phyloP scores from a whole-genome alignment of 2,888 invertebrate species.

The Lottia scabra region DNA sequence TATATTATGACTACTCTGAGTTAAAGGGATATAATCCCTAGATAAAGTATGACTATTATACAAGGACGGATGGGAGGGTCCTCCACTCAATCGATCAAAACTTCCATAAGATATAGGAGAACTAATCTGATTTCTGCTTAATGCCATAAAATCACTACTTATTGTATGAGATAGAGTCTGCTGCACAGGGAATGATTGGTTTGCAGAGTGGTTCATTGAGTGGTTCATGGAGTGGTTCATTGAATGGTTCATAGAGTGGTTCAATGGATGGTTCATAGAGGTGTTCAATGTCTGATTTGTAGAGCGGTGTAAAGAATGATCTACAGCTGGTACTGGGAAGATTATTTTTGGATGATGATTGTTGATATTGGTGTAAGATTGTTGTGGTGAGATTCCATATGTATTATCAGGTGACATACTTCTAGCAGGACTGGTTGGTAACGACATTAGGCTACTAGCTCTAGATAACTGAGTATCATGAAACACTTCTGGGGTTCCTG shows the following conservation, averaged over 20 bases:
- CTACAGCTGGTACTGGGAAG: not conserved
- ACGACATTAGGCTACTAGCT: not conserved
- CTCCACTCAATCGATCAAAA: not conserved
- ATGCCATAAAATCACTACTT: not conserved
- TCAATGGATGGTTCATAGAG: too few species aligned
- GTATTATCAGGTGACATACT: not conserved
- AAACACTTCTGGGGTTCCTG: not conserved
- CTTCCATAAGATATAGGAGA: not conserved
- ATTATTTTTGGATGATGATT: slow-evolving; percentile 2
- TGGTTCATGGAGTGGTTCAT: too few species aligned
- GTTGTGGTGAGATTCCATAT: not conserved
- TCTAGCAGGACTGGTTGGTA: not conserved
- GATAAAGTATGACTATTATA: not conserved
- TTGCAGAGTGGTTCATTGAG: not conserved
- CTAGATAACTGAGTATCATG: not conserved
- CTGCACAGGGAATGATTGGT: not conserved
- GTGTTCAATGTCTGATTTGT: too few species aligned
- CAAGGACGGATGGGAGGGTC: not conserved
- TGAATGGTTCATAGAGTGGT: too few species aligned
- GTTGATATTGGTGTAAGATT: not conserved
- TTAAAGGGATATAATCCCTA: not conserved
- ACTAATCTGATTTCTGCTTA: not conserved
- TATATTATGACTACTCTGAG: not conserved
- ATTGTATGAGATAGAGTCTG: not conserved
- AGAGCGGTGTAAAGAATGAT: too few species aligned